These are phyloP conservation scores for Mirounga angustirostris DNA, from an alignment of 2,113 vertebrate genomes.

Conservation along the genomic window DNA sequence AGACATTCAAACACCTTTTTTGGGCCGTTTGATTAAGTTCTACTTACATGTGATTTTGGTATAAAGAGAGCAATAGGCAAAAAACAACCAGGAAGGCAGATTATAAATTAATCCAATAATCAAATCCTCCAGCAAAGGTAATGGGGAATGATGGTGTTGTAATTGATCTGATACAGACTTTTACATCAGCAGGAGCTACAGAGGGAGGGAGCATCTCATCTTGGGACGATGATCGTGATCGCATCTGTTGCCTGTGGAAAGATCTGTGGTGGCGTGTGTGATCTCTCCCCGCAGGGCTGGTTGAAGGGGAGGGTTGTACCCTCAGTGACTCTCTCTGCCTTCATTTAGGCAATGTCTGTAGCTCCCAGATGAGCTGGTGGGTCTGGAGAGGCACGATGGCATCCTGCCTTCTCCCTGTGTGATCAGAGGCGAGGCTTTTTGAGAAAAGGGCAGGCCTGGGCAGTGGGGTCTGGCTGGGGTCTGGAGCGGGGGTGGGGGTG, in stretches of 20 bases:
- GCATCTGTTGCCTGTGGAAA: not conserved
- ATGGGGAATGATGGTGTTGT: conserved; percentile 47
- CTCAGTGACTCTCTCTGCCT: not conserved
- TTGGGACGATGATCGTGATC: not conserved
- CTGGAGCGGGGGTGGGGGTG: not conserved
- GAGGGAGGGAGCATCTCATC: not conserved
- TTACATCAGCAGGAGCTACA: not conserved
- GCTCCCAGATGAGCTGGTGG: not conserved
- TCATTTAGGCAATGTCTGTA: not conserved
- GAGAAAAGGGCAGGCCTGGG: not conserved
- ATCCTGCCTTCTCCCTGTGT: not conserved
- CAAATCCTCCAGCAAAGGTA: conserved; percentile 64
- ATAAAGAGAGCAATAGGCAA: conserved; percentile 46
- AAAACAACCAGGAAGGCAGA: conserved; percentile 66
- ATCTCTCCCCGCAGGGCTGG: not conserved
- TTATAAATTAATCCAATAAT: conserved; percentile 75
- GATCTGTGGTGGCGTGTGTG: not conserved
- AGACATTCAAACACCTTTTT: conserved; percentile 46
- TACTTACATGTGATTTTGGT: conserved; percentile 52
- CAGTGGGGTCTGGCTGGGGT: not conserved
- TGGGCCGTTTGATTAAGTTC: conserved; percentile 56
- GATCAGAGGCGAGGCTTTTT: not conserved
- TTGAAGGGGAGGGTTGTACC: not conserved
- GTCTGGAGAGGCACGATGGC: not conserved
- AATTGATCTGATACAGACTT: conserved; percentile 65